These are phyloP conservation scores for Amphipyra berbera DNA, from an alignment of 2,888 invertebrate genomes.

Conservation along the genomic window DNA sequence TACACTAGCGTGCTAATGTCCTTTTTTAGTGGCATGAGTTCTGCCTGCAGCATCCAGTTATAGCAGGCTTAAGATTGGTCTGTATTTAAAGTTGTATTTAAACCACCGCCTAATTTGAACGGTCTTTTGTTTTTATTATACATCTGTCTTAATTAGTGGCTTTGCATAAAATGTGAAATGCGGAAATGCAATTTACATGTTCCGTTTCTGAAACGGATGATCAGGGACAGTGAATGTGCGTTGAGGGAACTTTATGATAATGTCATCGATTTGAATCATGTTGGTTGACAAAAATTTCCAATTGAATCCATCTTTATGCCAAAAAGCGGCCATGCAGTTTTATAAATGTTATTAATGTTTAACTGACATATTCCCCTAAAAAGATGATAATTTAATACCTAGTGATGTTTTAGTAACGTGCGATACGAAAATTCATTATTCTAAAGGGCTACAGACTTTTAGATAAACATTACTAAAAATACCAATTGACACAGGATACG, in stretches of 20 bases:
- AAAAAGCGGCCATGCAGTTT: too few relatives aligned
- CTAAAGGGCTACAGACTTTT: too few relatives aligned
- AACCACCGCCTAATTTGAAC: constrained; percentile 2
- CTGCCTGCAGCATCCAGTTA: constrained; percentile 20
- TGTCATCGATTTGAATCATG: too few relatives aligned
- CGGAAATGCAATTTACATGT: background rate
- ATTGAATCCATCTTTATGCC: too few relatives aligned
- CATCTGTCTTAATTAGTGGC: constrained; percentile 6
- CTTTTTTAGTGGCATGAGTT: constrained; percentile 61
- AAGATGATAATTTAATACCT: too few relatives aligned
- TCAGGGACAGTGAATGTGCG: background rate
- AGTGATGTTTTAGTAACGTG: too few relatives aligned
- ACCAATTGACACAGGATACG: constrained; percentile 43
- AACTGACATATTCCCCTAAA: too few relatives aligned
- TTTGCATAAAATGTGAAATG: background rate
- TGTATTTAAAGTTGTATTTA: constrained; percentile 31
- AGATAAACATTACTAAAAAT: constrained; percentile 5
- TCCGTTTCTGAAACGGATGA: background rate
- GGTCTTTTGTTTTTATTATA: background rate
- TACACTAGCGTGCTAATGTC: constrained; percentile 64
- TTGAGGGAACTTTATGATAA: background rate
- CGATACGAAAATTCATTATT: too few relatives aligned
- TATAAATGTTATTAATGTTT: too few relatives aligned
- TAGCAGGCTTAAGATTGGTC: constrained; percentile 15
- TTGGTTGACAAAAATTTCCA: too few relatives aligned